These are phyloP conservation scores for Gracilinanus agilis DNA, from an alignment of 2,113 vertebrate species.

Conservation along the genomic window DNA sequence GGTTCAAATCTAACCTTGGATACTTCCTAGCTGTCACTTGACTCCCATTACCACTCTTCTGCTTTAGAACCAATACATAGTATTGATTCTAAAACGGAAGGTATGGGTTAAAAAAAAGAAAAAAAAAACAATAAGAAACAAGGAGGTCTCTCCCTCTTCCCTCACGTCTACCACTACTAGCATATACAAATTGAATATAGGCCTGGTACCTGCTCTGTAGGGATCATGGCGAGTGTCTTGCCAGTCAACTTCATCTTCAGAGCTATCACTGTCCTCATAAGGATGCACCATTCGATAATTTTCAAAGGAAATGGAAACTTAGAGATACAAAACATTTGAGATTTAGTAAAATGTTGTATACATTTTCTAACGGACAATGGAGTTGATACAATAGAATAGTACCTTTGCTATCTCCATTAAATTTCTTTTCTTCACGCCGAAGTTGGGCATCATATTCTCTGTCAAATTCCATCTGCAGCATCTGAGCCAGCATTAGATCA, in stretches of 20 bases:
- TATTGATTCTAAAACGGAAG: too few relatives aligned
- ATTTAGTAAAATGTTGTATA: slow-evolving; percentile 13
- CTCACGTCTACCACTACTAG: neutral
- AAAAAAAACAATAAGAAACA: slow-evolving; percentile 1
- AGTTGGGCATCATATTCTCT: slow-evolving; percentile 97
- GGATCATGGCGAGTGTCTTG: slow-evolving; percentile 97
- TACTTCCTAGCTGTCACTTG: too few relatives aligned
- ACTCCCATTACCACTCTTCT: too few relatives aligned
- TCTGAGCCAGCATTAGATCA: slow-evolving; percentile 96
- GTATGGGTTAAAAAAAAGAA: too few relatives aligned
- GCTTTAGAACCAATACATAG: too few relatives aligned
- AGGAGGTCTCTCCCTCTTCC: neutral
- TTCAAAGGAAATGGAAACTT: slow-evolving; percentile 99
- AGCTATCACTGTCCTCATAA: slow-evolving; percentile 96
- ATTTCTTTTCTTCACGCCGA: slow-evolving; percentile 95
- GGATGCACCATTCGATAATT: slow-evolving; percentile 98
- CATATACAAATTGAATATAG: neutral
- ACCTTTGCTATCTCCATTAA: slow-evolving; percentile 99
- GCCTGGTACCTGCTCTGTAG: slow-evolving; percentile 90
- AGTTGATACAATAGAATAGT: slow-evolving; percentile 35
- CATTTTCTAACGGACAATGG: slow-evolving; percentile 38
- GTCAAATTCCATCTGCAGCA: slow-evolving; percentile 99
- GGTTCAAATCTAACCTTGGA: too few relatives aligned
- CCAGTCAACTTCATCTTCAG: slow-evolving; percentile 98
- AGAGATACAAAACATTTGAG: slow-evolving; percentile 67